Percentiles rank a stretch among this genome's conserved stretches.
Evolutionary conservation across 30 jellyfish, hydroid and myxozoan species (phyloP).

Genomic region (Nemopilema nomurai): DNA sequence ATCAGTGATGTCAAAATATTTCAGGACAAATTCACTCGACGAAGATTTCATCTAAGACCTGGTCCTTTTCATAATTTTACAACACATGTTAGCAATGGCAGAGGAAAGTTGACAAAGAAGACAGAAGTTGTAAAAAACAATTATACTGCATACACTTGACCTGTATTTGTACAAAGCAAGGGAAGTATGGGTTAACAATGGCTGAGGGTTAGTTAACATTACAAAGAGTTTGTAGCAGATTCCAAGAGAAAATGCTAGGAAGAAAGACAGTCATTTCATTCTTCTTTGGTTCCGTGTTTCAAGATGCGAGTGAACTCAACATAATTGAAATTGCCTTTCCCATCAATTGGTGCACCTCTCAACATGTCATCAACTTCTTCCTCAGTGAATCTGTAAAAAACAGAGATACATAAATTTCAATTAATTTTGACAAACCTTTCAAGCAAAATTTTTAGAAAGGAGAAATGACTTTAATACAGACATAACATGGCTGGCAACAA

Average conservation of each 20-base stretch:
- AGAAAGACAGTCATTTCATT: constrained; percentile 51
- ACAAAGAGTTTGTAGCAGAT: constrained; percentile 17
- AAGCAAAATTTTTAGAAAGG: background rate
- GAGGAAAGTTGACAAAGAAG: background rate
- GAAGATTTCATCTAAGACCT: background rate
- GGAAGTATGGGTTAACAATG: constrained; percentile 1
- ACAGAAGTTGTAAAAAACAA: constrained; percentile 33
- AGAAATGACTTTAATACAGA: background rate
- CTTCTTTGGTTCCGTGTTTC: constrained; percentile 99
- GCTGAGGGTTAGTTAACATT: constrained; percentile 18
- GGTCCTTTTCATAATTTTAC: background rate
- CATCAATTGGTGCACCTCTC: constrained; percentile 95
- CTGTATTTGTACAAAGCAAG: constrained; percentile 55
- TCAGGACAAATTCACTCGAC: background rate
- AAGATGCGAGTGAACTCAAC: constrained; percentile 95
- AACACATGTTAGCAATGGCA: background rate
- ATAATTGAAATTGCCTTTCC: constrained; percentile 88
- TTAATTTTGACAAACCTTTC: background rate
- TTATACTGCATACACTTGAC: constrained; percentile 47
- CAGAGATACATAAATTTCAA: background rate
- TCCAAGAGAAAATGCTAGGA: constrained; percentile 31
- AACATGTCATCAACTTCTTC: constrained; percentile 93
- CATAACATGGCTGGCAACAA: too few species aligned
- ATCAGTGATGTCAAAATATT: background rate
- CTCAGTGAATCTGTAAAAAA: constrained; percentile 80